Percentiles rank a stretch among this genome's conserved stretches.
Evolutionary conservation across 1,140 invertebrate genomes (phyloP).

Genomic region (Drosophila melanica): DNA sequence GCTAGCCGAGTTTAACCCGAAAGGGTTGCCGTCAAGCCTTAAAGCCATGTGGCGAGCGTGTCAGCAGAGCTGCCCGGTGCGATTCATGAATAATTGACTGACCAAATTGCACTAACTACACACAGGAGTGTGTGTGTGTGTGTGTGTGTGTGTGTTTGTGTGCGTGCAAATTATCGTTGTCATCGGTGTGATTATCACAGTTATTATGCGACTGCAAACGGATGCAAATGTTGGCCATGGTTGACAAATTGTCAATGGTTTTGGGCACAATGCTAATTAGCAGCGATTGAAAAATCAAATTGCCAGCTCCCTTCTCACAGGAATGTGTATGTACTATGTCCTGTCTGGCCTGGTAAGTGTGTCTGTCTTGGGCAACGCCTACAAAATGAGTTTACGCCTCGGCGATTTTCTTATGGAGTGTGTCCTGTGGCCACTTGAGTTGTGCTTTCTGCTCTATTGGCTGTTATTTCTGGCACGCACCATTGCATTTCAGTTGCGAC

Average conservation of each 20-base stretch:
- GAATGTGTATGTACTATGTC: background rate
- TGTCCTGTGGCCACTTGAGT: constrained; percentile 67
- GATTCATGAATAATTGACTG: constrained; percentile 32
- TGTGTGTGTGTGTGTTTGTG: background rate
- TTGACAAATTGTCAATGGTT: constrained; percentile 68
- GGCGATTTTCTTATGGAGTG: constrained; percentile 55
- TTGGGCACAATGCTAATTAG: constrained; percentile 62
- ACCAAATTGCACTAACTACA: constrained; percentile 7
- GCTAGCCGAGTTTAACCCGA: background rate
- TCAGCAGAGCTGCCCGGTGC: background rate
- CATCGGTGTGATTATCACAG: constrained; percentile 61
- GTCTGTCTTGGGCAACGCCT: constrained; percentile 50
- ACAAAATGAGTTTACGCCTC: constrained; percentile 60
- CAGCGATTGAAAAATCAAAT: constrained; percentile 81
- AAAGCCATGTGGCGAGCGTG: background rate
- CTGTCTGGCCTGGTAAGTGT: constrained; percentile 1
- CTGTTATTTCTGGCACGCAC: constrained; percentile 67
- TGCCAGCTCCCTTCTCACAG: constrained; percentile 30
- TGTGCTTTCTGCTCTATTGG: constrained; percentile 79
- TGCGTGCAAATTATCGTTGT: constrained; percentile 29
- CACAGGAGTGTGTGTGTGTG: background rate
- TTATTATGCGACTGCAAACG: constrained; percentile 51
- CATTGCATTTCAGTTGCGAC: constrained; percentile 60
- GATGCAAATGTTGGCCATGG: constrained; percentile 30
- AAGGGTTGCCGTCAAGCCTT: constrained; percentile 19